Evolutionary conservation across 23 tunicate species (phyloP).

Genomic region (Trididemnum nubilum): DNA sequence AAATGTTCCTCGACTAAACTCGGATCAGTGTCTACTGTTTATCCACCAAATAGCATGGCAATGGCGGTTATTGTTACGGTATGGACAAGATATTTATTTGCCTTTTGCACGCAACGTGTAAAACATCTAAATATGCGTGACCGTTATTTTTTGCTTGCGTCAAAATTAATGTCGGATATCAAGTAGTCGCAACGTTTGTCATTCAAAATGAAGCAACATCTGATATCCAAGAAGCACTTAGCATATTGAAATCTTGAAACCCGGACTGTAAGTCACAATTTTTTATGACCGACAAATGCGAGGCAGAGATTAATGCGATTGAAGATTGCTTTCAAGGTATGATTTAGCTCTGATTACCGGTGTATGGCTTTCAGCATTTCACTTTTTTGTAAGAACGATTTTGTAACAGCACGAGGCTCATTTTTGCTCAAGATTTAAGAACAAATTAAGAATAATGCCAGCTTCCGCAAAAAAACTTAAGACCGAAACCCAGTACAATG

Average conservation of each 20-base stretch:
- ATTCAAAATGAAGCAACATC: conserved; percentile 4
- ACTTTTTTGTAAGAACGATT: no score
- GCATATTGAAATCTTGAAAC: background rate
- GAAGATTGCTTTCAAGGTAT: background rate
- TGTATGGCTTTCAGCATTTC: no score
- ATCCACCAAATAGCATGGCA: conserved; percentile 30
- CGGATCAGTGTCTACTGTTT: background rate
- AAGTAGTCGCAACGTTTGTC: conserved; percentile 26
- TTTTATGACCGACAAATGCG: no score
- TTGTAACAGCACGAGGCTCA: no score
- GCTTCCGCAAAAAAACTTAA: no score
- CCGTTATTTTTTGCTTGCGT: conserved; percentile 34
- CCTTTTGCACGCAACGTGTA: conserved; percentile 25
- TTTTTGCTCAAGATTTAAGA: no score
- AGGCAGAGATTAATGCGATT: conserved; percentile 24
- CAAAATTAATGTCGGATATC: conserved; percentile 35
- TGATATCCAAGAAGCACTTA: conserved; percentile 4
- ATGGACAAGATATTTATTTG: conserved; percentile 33
- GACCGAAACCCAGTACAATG: no score
- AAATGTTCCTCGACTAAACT: background rate
- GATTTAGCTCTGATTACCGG: no score
- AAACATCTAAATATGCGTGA: conserved; percentile 23
- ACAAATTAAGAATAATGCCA: no score
- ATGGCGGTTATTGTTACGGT: background rate
- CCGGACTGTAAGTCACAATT: conserved; percentile 10